Conservation (phyloP, 2,888 invertebrate genomes). For the Arctia plantaginis region DNA sequence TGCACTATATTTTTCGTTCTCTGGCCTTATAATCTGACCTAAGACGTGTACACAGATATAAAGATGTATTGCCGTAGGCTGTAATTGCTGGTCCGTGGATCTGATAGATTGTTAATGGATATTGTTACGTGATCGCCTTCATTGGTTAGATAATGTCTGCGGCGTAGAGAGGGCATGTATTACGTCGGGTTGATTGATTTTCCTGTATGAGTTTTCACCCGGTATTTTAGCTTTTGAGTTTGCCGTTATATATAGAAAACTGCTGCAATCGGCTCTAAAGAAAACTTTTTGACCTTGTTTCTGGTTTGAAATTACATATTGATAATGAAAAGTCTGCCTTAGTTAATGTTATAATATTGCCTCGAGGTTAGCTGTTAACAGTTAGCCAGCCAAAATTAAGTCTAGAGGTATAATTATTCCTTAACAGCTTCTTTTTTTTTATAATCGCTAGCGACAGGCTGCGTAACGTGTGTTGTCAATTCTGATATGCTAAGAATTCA, state of each 20-base stretch:
- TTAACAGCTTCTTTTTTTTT: conserved; percentile 36
- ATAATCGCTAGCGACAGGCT: conserved; percentile 32
- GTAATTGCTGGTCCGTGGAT: conserved; percentile 56
- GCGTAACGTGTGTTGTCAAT: conserved; percentile 59
- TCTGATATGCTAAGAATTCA: conserved; percentile 64
- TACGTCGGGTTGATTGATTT: conserved; percentile 56
- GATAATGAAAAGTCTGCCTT: conserved; percentile 77
- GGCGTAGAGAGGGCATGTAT: conserved; percentile 30
- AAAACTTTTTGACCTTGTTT: conserved; percentile 54
- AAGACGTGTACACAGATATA: conserved; percentile 53
- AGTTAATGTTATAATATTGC: conserved; percentile 70
- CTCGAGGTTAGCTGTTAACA: conserved; percentile 58
- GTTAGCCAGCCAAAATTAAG: conserved; percentile 29
- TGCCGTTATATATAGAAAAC: too few relatives aligned
- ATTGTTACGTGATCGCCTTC: conserved; percentile 64
- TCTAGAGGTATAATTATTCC: conserved; percentile 22
- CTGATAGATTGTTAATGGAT: conserved; percentile 74
- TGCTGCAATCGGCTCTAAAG: conserved; percentile 36
- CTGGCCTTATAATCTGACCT: conserved; percentile 59
- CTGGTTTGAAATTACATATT: conserved; percentile 61
- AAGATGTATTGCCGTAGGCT: conserved; percentile 59
- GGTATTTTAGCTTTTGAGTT: conserved; percentile 27
- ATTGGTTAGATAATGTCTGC: conserved; percentile 54
- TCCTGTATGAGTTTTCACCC: conserved; percentile 46
- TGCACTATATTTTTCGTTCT: conserved; percentile 65